These are phyloP conservation scores for Papilio aristodemus DNA, from an alignment of 1,140 invertebrate species.

Conservation along the genomic window DNA sequence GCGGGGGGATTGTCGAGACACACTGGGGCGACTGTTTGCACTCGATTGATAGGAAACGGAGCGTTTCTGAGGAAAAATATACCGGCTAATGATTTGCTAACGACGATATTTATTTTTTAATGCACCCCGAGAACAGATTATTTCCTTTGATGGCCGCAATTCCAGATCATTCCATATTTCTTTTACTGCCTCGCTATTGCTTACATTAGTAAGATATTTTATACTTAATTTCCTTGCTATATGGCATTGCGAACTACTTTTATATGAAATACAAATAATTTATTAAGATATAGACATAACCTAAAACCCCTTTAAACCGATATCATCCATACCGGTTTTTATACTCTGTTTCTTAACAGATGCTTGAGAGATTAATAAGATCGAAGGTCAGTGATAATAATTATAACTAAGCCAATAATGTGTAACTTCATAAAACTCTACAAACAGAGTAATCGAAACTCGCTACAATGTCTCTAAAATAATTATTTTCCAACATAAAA, in stretches of 20 bases:
- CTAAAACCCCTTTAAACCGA: too few species aligned
- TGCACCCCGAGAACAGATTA: conserved; percentile 68
- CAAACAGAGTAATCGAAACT: not conserved
- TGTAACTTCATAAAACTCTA: not conserved
- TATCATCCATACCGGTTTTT: too few species aligned
- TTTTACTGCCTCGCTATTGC: conserved; percentile 39
- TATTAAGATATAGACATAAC: too few species aligned
- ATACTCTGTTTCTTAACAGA: too few species aligned
- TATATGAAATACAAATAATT: not conserved
- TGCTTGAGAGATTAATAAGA: too few species aligned
- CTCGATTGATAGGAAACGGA: conserved; percentile 64
- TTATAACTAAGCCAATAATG: not conserved
- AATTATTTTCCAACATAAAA: conserved; percentile 45
- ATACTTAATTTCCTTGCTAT: not conserved
- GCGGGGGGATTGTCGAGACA: not conserved
- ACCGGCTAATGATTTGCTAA: conserved; percentile 77
- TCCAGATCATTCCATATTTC: conserved; percentile 51
- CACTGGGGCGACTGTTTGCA: conserved; percentile 16
- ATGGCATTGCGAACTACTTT: not conserved
- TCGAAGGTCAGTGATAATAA: too few species aligned
- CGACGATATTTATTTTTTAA: conserved; percentile 78
- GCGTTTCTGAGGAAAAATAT: conserved; percentile 59
- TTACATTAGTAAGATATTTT: conserved; percentile 2
- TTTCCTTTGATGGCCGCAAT: conserved; percentile 68
- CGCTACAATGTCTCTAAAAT: not conserved